Percentiles rank a stretch among this genome's conserved stretches.
phyloP scores from a whole-genome alignment of 1,140 invertebrate genomes.

The Ruditapes philippinarum region DNA sequence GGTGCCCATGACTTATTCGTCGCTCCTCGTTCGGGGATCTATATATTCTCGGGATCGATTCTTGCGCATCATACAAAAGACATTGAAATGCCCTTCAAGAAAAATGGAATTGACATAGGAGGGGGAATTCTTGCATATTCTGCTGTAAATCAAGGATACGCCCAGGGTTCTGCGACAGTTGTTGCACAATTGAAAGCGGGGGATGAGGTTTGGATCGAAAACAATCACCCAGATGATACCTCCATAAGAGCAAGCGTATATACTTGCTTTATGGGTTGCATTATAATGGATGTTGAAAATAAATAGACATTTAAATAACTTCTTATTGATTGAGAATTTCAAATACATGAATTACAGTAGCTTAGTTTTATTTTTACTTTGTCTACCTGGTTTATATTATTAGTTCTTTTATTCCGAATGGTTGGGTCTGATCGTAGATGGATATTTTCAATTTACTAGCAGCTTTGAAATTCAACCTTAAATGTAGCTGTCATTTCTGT shows the following conservation, averaged over 20 bases:
- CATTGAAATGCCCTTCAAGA: background rate
- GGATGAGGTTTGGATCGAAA: slow-evolving; percentile 20
- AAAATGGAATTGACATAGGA: background rate
- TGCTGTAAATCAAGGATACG: background rate
- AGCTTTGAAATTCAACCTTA: no score
- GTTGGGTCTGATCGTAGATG: no score
- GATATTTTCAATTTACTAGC: no score
- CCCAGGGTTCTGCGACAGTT: background rate
- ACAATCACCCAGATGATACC: background rate
- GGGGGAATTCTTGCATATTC: background rate
- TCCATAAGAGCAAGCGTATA: background rate
- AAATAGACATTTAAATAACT: no score
- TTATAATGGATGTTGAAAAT: background rate
- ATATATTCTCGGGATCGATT: background rate
- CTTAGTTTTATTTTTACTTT: no score
- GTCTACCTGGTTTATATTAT: no score
- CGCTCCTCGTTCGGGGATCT: background rate
- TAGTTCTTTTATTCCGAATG: no score
- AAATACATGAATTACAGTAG: no score
- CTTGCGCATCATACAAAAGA: background rate
- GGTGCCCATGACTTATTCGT: slow-evolving; percentile 5
- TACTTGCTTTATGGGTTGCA: background rate
- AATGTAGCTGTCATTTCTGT: no score
- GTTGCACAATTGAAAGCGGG: background rate
- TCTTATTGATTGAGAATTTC: no score